phyloP scores from a whole-genome alignment of 2,113 vertebrate genomes.

The Proterorhinus semilunaris region DNA sequence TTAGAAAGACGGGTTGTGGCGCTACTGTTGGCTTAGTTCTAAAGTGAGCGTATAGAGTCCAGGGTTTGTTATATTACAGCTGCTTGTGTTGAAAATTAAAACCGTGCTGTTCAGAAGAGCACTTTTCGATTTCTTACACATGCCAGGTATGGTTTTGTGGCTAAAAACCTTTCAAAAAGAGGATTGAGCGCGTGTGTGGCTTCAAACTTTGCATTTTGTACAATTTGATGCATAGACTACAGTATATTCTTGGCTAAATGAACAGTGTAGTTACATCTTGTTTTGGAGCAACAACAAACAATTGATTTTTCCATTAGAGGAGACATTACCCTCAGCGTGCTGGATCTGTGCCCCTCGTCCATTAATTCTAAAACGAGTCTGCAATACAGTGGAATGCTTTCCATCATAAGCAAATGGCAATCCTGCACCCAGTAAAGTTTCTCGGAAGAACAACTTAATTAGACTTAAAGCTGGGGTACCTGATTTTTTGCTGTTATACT shows the following conservation, averaged over 20 bases:
- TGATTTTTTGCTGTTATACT: too few relatives aligned
- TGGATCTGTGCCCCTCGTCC: not conserved
- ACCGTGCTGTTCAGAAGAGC: too few relatives aligned
- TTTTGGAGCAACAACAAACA: not conserved
- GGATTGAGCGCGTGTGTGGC: not conserved
- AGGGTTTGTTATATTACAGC: too few relatives aligned
- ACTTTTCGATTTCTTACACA: too few relatives aligned
- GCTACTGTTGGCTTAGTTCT: too few relatives aligned
- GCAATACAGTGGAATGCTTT: not conserved
- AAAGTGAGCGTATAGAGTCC: too few relatives aligned
- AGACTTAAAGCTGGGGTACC: not conserved
- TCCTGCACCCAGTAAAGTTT: not conserved
- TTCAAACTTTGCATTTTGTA: not conserved
- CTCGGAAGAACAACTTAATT: not conserved
- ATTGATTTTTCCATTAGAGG: slow-evolving; percentile 6
- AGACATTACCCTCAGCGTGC: not conserved
- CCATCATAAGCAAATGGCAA: not conserved
- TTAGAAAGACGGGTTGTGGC: too few relatives aligned
- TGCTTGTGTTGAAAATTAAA: too few relatives aligned
- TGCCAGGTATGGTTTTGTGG: too few relatives aligned
- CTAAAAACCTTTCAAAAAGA: not conserved
- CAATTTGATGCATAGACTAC: not conserved
- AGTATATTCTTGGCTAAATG: not conserved
- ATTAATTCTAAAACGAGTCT: not conserved
- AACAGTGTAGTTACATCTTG: not conserved